A percentile compares a stretch with the other conserved stretches of the same genome.
Evolutionary conservation across 2,888 invertebrate species (phyloP).

Genomic region (Salticus scenicus): DNA sequence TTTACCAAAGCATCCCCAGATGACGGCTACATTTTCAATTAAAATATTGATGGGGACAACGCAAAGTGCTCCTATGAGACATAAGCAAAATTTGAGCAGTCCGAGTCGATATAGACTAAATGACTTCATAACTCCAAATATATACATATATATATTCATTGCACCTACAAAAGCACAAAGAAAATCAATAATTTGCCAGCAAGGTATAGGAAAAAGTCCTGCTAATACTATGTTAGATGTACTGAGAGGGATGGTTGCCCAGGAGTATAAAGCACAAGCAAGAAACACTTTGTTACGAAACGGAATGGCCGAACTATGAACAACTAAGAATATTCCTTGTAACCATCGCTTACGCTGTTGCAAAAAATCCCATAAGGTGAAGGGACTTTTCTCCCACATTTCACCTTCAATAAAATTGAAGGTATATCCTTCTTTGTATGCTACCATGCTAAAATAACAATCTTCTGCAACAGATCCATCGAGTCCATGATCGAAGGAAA

Average conservation of each 20-base stretch:
- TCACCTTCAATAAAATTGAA: conserved; percentile 98
- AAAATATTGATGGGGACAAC: conserved; percentile 95
- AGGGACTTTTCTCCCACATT: conserved; percentile 99
- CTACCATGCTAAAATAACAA: conserved; percentile 97
- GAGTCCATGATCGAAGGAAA: conserved; percentile 95
- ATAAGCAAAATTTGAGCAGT: conserved; percentile 84
- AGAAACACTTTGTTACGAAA: conserved; percentile 86
- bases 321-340: conserved; percentile 78
- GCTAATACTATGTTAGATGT: conserved; percentile 92
- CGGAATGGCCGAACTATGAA: conserved; percentile 85
- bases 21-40: conserved; percentile 95
- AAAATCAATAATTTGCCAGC: conserved; percentile 84
- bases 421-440: conserved; percentile 90
- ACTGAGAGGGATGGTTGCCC: conserved; percentile 95
- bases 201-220: conserved; percentile 87
- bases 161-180: conserved; percentile 93
- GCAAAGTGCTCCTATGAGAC: conserved; percentile 88
- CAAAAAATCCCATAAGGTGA: conserved; percentile 94
- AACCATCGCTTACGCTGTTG: conserved; percentile 98
- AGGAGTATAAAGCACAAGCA: conserved; percentile 93
- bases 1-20: conserved; percentile 94
- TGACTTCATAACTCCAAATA: conserved; percentile 97
- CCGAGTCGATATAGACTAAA: conserved; percentile 93
- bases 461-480: conserved; percentile 99
- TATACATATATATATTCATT: conserved; percentile 97